Evolutionary conservation across 2,888 invertebrate genomes (phyloP).

Genomic region (Ellobium chinense): DNA sequence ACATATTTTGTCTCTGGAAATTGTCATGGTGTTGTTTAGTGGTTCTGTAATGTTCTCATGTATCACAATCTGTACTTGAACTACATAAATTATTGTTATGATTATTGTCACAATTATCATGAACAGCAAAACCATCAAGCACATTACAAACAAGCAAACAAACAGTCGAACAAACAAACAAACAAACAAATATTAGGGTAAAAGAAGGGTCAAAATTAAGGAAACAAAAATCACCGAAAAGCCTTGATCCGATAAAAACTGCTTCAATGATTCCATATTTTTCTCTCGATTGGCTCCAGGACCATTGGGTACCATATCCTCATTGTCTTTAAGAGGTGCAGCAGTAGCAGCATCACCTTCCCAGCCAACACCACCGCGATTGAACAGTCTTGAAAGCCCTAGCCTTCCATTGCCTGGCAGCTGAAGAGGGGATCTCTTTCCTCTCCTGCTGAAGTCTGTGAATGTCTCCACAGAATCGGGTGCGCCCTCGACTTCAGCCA

Average conservation of each 20-base stretch:
- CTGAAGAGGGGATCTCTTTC: background rate
- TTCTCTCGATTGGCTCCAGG: background rate
- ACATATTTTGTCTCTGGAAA: no score
- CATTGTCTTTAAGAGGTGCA: background rate
- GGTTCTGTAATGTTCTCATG: no score
- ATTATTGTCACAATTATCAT: no score
- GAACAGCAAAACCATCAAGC: no score
- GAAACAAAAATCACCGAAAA: conserved; percentile 9
- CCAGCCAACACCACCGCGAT: background rate
- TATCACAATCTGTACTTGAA: no score
- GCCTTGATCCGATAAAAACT: background rate
- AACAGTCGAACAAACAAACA: background rate
- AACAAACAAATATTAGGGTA: background rate
- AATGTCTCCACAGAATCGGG: no score
- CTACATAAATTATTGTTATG: no score
- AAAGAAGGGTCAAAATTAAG: no score
- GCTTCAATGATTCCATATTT: background rate
- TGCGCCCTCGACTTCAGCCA: background rate
- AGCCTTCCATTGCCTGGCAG: background rate
- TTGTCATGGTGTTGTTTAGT: no score
- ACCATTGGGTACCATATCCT: conserved; percentile 1
- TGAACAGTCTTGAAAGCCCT: background rate
- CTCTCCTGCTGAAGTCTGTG: background rate
- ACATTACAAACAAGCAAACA: no score
- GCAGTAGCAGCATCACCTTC: background rate